Percentiles rank a stretch among this genome's conserved stretches.
phyloP scores from a whole-genome alignment of 2,797 vertebrate genomes.

The Adrianichthys oophorus region DNA sequence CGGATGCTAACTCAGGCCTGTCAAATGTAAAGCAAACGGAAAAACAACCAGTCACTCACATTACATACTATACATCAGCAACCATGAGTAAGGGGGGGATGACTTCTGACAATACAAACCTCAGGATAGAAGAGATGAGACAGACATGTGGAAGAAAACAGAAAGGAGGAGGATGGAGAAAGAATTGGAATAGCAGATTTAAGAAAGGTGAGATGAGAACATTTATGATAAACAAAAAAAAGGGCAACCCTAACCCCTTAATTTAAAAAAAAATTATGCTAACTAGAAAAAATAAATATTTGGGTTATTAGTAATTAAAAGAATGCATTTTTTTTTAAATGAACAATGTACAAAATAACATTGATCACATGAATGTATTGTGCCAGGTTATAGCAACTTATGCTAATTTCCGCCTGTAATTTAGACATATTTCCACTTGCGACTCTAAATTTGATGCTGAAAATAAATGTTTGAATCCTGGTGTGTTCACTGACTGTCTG shows the following conservation, averaged over 20 bases:
- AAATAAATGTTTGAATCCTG: background rate
- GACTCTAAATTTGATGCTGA: background rate
- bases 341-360: too few species aligned
- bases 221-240: background rate
- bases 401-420: too few species aligned
- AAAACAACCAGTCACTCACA: slow-evolving; percentile 59
- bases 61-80: slow-evolving; percentile 66
- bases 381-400: too few species aligned
- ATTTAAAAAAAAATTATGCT: too few species aligned
- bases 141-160: slow-evolving; percentile 11
- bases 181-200: background rate
- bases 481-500: background rate
- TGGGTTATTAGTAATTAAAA: too few species aligned
- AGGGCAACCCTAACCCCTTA: too few species aligned
- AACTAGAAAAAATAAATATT: too few species aligned
- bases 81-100: slow-evolving; percentile 18
- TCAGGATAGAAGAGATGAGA: slow-evolving; percentile 30
- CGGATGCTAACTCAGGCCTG: slow-evolving; percentile 90
- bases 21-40: slow-evolving; percentile 86
- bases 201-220: too few species aligned
- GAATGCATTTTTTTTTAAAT: too few species aligned
- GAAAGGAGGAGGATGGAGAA: background rate
- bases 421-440: background rate
- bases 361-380: too few species aligned
- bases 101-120: slow-evolving; percentile 31